These are phyloP conservation scores for Sarcoramphus papa DNA, from an alignment of 2,797 vertebrate species.

Conservation along the genomic window DNA sequence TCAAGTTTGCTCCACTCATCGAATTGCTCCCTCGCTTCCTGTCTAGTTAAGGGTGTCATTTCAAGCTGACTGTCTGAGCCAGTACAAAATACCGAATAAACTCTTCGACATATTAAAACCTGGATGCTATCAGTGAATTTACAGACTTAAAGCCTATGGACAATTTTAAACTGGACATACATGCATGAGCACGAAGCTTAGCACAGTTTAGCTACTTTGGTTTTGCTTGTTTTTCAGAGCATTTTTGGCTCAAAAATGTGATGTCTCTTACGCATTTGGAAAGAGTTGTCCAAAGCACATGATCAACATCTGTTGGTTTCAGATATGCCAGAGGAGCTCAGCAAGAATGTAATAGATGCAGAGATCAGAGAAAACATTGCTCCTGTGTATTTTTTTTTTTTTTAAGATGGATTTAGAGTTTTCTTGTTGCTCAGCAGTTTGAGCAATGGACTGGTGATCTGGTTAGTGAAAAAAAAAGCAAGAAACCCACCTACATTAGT, in stretches of 20 bases:
- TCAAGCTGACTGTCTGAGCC: neutral
- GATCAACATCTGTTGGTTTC: conserved; percentile 24
- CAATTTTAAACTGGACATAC: neutral
- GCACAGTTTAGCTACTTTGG: neutral
- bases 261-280: neutral
- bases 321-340: neutral
- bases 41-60: neutral
- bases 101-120: neutral
- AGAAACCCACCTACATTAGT: neutral
- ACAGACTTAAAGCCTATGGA: neutral
- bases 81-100: neutral
- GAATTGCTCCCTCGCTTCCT: neutral
- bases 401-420: neutral
- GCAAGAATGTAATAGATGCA: neutral
- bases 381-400: neutral
- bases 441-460: neutral
- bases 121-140: neutral
- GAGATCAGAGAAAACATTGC: neutral
- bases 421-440: neutral
- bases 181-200: fast-evolving
- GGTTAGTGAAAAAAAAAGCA: neutral
- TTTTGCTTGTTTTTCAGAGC: neutral
- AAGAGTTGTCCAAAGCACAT: neutral
- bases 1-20: neutral
- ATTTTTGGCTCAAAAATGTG: conserved; percentile 17